These are phyloP conservation scores for Neelides sp. DNA, from an alignment of 1,140 invertebrate species.

Conservation along the genomic window DNA sequence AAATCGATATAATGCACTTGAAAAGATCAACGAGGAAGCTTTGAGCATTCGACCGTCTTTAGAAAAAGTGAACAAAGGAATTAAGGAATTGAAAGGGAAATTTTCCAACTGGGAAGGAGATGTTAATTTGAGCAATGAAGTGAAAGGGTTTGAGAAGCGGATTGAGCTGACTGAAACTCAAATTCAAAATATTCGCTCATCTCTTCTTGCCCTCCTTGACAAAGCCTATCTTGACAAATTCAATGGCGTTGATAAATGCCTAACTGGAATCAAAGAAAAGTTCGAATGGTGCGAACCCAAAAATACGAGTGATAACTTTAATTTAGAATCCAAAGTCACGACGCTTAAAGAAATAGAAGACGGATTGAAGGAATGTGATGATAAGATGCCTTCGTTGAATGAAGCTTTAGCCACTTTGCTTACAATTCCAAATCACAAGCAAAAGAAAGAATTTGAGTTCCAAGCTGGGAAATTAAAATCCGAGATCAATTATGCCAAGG, in stretches of 20 bases:
- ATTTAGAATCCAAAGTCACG: slow-evolving; percentile 77
- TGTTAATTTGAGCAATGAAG: slow-evolving; percentile 61
- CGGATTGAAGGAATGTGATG: slow-evolving; percentile 54
- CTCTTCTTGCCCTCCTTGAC: slow-evolving; percentile 64
- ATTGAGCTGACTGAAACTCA: slow-evolving; percentile 58
- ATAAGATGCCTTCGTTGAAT: slow-evolving; percentile 37
- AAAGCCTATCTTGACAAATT: slow-evolving; percentile 79
- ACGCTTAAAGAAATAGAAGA: slow-evolving; percentile 63
- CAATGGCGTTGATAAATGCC: slow-evolving; percentile 60
- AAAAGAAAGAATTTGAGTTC: slow-evolving; percentile 42
- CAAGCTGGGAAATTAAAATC: slow-evolving; percentile 49
- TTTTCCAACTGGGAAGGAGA: slow-evolving; percentile 69
- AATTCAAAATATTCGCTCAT: slow-evolving; percentile 66
- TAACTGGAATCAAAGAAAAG: slow-evolving; percentile 70
- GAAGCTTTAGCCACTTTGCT: slow-evolving; percentile 14
- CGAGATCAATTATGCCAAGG: slow-evolving; percentile 55
- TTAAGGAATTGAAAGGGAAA: slow-evolving; percentile 55
- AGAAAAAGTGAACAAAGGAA: slow-evolving; percentile 47
- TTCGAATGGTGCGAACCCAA: slow-evolving; percentile 83
- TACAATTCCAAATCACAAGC: slow-evolving; percentile 12
- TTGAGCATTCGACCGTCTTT: slow-evolving; percentile 56
- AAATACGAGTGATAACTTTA: slow-evolving; percentile 72
- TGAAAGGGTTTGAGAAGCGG: slow-evolving; percentile 60
- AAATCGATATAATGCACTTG: slow-evolving; percentile 50
- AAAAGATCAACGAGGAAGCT: slow-evolving; percentile 37